phyloP scores from a whole-genome alignment of 2,113 vertebrate species.

The Ageneiosus marmoratus region DNA sequence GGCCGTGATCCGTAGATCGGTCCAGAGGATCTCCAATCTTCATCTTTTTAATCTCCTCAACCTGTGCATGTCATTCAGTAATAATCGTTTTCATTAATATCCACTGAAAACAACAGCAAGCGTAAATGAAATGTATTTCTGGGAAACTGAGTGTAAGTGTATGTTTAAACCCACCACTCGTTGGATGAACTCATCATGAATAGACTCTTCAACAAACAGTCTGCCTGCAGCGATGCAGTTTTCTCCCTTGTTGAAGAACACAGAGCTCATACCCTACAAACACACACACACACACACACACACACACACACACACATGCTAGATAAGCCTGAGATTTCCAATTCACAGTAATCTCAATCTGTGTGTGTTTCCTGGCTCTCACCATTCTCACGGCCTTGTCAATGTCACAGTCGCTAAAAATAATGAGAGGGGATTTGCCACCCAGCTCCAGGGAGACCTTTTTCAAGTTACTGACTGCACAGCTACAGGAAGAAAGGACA shows the following conservation, averaged over 20 bases:
- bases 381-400: slow-evolving; percentile 87
- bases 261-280: slow-evolving; percentile 82
- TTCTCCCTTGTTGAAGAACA: slow-evolving; percentile 90
- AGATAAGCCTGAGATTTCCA: neutral
- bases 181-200: slow-evolving; percentile 82
- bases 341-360: neutral
- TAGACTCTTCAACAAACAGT: slow-evolving; percentile 81
- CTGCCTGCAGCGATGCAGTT: slow-evolving; percentile 88
- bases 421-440: slow-evolving; percentile 87
- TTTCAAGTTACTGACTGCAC: slow-evolving; percentile 85
- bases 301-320: too few relatives aligned
- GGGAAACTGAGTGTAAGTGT: too few relatives aligned
- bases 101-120: neutral
- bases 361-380: slow-evolving; percentile 28
- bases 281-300: slow-evolving; percentile 6
- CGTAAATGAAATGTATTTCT: neutral
- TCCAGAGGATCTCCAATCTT: slow-evolving; percentile 85
- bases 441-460: slow-evolving; percentile 89
- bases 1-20: slow-evolving; percentile 84
- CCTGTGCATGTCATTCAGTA: slow-evolving; percentile 6
- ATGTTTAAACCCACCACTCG: slow-evolving; percentile 76
- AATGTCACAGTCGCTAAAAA: slow-evolving; percentile 87
- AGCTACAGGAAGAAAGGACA: slow-evolving; percentile 71
- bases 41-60: slow-evolving; percentile 83
- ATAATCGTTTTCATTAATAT: neutral